These are phyloP conservation scores for Acanthoscelides obtectus DNA, from an alignment of 2,888 invertebrate species.

Conservation along the genomic window DNA sequence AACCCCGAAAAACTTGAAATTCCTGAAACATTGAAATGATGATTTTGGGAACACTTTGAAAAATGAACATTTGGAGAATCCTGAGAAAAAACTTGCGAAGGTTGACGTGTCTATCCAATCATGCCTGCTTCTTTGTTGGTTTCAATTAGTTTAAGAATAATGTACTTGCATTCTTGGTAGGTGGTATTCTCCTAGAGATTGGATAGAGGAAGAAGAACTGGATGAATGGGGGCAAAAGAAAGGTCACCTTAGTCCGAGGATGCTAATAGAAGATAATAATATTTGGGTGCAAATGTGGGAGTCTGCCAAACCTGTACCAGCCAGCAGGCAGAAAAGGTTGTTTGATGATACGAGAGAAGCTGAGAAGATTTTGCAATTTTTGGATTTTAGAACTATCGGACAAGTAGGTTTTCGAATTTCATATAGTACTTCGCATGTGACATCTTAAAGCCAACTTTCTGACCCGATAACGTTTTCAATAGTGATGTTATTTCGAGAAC, in stretches of 20 bases:
- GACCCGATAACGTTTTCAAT: background rate
- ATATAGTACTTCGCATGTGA: background rate
- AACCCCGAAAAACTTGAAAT: too few species aligned
- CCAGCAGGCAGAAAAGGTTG: constrained; percentile 80
- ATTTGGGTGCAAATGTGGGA: constrained; percentile 88
- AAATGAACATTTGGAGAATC: too few species aligned
- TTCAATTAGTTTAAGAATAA: background rate
- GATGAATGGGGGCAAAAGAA: constrained; percentile 56
- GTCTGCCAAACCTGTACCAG: constrained; percentile 83
- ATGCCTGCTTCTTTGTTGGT: too few species aligned
- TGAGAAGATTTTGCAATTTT: constrained; percentile 82
- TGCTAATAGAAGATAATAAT: constrained; percentile 87
- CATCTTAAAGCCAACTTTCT: background rate
- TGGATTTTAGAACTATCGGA: constrained; percentile 41
- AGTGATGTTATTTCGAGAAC: too few species aligned
- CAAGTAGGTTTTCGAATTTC: constrained; percentile 15
- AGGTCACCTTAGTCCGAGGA: constrained; percentile 76
- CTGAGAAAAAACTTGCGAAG: too few species aligned
- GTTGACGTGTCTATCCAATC: too few species aligned
- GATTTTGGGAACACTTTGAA: too few species aligned
- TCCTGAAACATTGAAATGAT: too few species aligned
- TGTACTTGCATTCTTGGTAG: constrained; percentile 50
- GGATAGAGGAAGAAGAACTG: constrained; percentile 59
- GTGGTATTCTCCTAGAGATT: constrained; percentile 98
- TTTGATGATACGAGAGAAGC: constrained; percentile 97